These are phyloP conservation scores for Spinus pinus DNA, from an alignment of 2,797 vertebrate genomes.

Conservation along the genomic window DNA sequence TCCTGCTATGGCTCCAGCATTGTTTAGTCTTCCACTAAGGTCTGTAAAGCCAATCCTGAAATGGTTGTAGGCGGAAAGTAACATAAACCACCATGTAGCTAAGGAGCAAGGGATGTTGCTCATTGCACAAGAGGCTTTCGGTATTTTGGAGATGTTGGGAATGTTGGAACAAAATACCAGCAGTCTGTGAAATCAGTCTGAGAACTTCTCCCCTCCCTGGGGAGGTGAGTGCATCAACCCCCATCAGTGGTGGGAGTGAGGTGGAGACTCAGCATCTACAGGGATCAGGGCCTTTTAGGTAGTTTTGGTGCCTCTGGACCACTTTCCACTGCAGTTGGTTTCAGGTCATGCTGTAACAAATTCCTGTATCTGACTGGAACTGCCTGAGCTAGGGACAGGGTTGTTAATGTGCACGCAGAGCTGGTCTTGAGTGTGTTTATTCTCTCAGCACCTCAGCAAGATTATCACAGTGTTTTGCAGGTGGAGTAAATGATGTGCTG, in stretches of 20 bases:
- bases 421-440: not conserved
- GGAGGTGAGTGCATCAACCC: not conserved
- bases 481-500: not conserved
- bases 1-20: constrained; percentile 64
- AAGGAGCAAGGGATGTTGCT: constrained; percentile 51
- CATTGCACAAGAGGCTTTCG: constrained; percentile 60
- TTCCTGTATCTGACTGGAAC: not conserved
- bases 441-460: not conserved
- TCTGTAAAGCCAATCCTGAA: constrained; percentile 62
- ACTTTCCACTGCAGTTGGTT: not conserved
- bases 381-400: not conserved
- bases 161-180: constrained; percentile 43
- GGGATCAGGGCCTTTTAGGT: not conserved
- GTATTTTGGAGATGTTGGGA: constrained; percentile 65
- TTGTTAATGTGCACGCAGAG: not conserved
- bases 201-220: not conserved
- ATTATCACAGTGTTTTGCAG: not conserved
- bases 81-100: constrained; percentile 63
- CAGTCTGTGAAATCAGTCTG: constrained; percentile 54
- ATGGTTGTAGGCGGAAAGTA: constrained; percentile 63
- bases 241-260: not conserved
- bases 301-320: not conserved
- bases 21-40: constrained; percentile 70
- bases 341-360: not conserved
- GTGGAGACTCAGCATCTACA: not conserved